Conservation (phyloP, 2,888 invertebrate genomes). For the Protodeltote pygarga region DNA sequence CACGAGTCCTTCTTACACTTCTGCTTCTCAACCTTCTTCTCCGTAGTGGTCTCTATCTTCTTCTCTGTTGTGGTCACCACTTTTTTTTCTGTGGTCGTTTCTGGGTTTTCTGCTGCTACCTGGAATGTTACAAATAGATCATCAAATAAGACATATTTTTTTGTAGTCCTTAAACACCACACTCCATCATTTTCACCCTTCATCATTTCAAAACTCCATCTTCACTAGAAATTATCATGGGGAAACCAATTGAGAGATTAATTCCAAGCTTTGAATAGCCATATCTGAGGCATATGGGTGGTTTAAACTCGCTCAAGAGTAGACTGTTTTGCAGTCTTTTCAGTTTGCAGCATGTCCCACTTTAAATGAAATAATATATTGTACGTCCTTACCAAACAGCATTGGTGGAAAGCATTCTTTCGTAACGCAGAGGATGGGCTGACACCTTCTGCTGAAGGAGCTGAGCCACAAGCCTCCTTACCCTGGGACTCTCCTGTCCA, state of each 20-base stretch:
- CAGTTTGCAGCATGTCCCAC: neutral
- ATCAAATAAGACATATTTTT: neutral
- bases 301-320: too few species aligned
- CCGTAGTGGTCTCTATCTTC: constrained; percentile 32
- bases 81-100: constrained; percentile 57
- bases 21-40: constrained; percentile 50
- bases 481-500: constrained; percentile 67
- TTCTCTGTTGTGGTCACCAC: constrained; percentile 48
- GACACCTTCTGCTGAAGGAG: constrained; percentile 50
- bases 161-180: neutral
- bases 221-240: too few species aligned
- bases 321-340: too few species aligned
- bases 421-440: constrained; percentile 57
- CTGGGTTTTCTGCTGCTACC: constrained; percentile 67
- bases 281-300: too few species aligned
- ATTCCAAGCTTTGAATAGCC: too few species aligned
- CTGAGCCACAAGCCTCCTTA: constrained; percentile 58
- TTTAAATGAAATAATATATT: neutral
- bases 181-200: too few species aligned
- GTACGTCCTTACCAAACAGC: constrained; percentile 68
- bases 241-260: too few species aligned
- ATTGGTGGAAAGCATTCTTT: constrained; percentile 67
- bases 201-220: too few species aligned
- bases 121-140: constrained; percentile 30
- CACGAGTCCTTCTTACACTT: constrained; percentile 71